Evolutionary conservation across 37 sponge, comb jelly and placozoan species (phyloP).

Genomic region (Chondrilla cf. caribensis): DNA sequence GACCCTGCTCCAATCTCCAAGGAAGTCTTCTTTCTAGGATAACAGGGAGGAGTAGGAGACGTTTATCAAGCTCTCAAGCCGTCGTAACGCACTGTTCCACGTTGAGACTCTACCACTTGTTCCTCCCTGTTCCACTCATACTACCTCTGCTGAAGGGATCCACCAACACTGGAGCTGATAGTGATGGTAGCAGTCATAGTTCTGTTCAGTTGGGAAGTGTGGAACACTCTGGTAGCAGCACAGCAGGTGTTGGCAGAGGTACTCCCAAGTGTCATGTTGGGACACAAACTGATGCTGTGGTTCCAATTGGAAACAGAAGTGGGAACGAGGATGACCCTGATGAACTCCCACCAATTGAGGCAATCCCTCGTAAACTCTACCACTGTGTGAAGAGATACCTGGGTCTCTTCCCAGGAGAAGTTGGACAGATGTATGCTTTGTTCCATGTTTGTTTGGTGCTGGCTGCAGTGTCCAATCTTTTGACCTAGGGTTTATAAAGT

Average conservation of each 20-base stretch:
- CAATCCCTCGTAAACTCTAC: neutral
- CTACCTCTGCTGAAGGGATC: neutral
- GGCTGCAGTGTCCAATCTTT: conserved; percentile 15
- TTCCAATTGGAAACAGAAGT: neutral
- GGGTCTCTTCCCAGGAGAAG: neutral
- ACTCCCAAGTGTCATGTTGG: neutral
- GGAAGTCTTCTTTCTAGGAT: conserved; percentile 37
- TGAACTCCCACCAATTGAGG: conserved; percentile 13
- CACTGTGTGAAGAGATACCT: neutral
- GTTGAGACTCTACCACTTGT: conserved; percentile 61
- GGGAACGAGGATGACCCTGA: neutral
- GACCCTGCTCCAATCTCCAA: conserved; percentile 53
- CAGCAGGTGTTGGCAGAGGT: no score
- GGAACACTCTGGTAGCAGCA: neutral
- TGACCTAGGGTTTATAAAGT: no score
- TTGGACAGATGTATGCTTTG: conserved; percentile 16
- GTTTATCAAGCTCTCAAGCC: neutral
- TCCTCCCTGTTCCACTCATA: conserved; percentile 63
- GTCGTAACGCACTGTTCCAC: conserved; percentile 41
- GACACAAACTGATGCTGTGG: conserved; percentile 7
- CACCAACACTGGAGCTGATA: no score
- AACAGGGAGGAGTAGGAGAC: neutral
- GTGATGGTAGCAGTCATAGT: no score
- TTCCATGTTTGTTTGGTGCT: conserved; percentile 3
- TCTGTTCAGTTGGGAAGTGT: no score